A percentile compares a stretch with the other conserved stretches of the same genome.
Conservation (phyloP, 1,140 invertebrate species). For the Camponotus floridanus region DNA sequence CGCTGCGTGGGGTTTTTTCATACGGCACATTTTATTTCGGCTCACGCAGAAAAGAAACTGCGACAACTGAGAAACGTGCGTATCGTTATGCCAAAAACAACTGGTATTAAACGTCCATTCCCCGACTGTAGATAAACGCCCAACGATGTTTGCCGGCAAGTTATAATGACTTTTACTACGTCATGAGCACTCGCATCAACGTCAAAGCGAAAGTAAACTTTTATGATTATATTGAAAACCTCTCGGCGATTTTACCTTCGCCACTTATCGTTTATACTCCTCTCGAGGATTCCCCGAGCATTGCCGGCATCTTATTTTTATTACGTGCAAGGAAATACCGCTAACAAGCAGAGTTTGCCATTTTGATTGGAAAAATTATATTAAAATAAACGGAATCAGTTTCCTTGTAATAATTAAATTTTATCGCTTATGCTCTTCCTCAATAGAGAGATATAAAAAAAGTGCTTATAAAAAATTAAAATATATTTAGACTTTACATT, state of each 20-base stretch:
- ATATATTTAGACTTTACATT: not conserved
- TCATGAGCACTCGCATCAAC: constrained; percentile 59
- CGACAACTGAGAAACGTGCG: not conserved
- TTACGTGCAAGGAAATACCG: constrained; percentile 41
- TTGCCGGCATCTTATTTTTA: constrained; percentile 45
- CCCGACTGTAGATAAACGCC: constrained; percentile 49
- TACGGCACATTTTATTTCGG: constrained; percentile 17
- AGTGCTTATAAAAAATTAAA: not conserved
- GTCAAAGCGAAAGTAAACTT: constrained; percentile 64
- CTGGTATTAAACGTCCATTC: constrained; percentile 51
- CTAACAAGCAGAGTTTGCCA: constrained; percentile 52
- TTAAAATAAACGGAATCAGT: not conserved
- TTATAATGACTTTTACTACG: constrained; percentile 65
- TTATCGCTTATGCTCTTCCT: not conserved
- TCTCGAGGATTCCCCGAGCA: constrained; percentile 31
- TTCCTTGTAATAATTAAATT: constrained; percentile 7
- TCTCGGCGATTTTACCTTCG: constrained; percentile 52
- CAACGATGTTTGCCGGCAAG: constrained; percentile 57
- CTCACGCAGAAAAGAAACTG: not conserved
- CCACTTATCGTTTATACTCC: constrained; percentile 56
- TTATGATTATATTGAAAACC: constrained; percentile 68
- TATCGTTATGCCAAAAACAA: constrained; percentile 53
- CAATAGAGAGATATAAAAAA: constrained; percentile 3
- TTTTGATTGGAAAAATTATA: not conserved
- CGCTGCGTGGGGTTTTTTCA: not conserved